These are phyloP conservation scores for Halocynthia aurantium DNA, from an alignment of 23 tunicate species.

Conservation along the genomic window DNA sequence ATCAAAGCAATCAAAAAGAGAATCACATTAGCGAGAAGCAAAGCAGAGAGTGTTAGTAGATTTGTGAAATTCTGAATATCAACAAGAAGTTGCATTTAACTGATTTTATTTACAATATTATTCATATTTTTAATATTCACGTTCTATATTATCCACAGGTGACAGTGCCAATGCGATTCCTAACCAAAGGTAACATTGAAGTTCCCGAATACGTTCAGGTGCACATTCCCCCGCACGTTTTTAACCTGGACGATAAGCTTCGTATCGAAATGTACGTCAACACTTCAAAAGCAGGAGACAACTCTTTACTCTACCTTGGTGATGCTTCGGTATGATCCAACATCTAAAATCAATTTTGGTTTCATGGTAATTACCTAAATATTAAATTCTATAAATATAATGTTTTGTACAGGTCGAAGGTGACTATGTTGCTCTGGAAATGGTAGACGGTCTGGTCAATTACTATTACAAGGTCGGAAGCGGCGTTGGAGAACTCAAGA, in stretches of 20 bases:
- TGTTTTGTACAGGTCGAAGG: conserved; percentile 26
- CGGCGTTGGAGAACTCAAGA: conserved; percentile 39
- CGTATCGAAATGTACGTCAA: conserved; percentile 30
- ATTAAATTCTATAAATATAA: too few relatives aligned
- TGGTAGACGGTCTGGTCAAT: conserved; percentile 35
- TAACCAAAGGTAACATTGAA: background rate
- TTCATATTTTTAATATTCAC: background rate
- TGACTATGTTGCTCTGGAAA: conserved; percentile 59
- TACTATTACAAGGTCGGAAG: conserved; percentile 67
- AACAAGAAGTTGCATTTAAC: background rate
- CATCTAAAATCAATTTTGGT: background rate
- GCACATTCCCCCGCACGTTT: conserved; percentile 34
- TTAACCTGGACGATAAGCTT: conserved; percentile 20
- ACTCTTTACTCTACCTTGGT: conserved; percentile 48
- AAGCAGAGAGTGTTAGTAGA: conserved; percentile 52
- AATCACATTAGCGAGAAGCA: conserved; percentile 51
- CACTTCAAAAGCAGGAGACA: conserved; percentile 27
- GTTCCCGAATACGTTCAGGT: conserved; percentile 37
- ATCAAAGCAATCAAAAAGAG: conserved; percentile 45
- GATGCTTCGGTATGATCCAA: conserved; percentile 36
- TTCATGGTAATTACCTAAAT: background rate
- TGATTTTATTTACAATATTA: background rate
- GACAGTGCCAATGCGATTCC: conserved; percentile 14
- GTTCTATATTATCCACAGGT: background rate
- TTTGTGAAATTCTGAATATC: background rate